Evolutionary conservation across 2,888 invertebrate genomes (phyloP).

Genomic region (Callyntrura guangdongensis): DNA sequence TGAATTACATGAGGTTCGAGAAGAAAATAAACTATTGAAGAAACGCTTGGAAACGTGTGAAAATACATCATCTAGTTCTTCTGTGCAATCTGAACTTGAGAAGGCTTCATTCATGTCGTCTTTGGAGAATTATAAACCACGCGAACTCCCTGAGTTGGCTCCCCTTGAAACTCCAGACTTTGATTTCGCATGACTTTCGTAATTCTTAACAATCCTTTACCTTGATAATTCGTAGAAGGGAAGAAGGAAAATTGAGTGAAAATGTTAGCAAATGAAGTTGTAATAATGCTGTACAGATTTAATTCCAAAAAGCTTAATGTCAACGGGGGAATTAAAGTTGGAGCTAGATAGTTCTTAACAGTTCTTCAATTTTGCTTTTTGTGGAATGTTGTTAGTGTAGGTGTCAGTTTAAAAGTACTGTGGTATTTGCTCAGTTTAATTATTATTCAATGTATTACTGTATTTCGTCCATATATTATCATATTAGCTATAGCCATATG

Average conservation of each 20-base stretch:
- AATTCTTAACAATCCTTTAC: background rate
- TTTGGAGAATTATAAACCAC: constrained; percentile 66
- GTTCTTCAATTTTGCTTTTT: too few species aligned
- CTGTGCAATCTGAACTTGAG: constrained; percentile 48
- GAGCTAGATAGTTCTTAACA: too few species aligned
- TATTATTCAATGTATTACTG: background rate
- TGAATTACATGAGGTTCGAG: constrained; percentile 79
- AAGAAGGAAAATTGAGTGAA: too few species aligned
- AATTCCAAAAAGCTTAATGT: too few species aligned
- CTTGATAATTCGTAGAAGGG: background rate
- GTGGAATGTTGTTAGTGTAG: too few species aligned
- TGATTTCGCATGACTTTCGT: constrained; percentile 66
- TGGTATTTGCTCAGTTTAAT: constrained; percentile 32
- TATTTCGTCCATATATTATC: background rate
- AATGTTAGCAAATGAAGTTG: too few species aligned
- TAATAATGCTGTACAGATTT: too few species aligned
- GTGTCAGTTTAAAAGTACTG: background rate
- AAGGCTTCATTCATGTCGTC: constrained; percentile 42
- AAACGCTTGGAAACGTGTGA: constrained; percentile 71
- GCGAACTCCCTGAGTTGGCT: constrained; percentile 79
- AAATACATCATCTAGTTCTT: constrained; percentile 63
- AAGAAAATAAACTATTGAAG: constrained; percentile 78
- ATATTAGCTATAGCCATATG: too few species aligned
- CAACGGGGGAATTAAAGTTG: too few species aligned
- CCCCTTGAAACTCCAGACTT: constrained; percentile 80